These are phyloP conservation scores for Lipophrys pholis DNA, from an alignment of 2,113 vertebrate species.

Conservation along the genomic window DNA sequence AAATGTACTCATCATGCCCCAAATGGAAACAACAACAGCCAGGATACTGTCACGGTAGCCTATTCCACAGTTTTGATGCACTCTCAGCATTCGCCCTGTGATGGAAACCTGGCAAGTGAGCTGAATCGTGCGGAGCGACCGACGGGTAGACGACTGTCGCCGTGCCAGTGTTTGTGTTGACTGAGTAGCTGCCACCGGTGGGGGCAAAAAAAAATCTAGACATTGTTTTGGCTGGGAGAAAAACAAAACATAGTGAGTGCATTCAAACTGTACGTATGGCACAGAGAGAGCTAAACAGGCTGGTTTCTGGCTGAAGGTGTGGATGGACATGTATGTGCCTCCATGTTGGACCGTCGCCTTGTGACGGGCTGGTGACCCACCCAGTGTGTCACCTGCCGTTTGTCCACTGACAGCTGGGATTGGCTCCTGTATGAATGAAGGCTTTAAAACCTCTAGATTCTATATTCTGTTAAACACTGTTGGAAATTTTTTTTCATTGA, in stretches of 20 bases:
- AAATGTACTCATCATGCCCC: constrained; percentile 67
- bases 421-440: too few species aligned
- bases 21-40: constrained; percentile 33
- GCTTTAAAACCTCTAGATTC: too few species aligned
- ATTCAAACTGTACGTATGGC: not conserved
- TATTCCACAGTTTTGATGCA: constrained; percentile 65
- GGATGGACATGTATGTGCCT: too few species aligned
- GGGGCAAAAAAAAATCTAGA: constrained; percentile 40
- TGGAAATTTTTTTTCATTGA: too few species aligned
- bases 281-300: not conserved
- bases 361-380: too few species aligned
- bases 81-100: constrained; percentile 52
- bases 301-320: not conserved
- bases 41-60: constrained; percentile 67
- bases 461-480: too few species aligned
- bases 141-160: constrained; percentile 59
- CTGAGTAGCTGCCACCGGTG: constrained; percentile 62
- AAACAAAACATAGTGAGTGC: not conserved
- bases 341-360: too few species aligned
- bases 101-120: constrained; percentile 66
- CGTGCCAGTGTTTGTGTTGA: constrained; percentile 67
- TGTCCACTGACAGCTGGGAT: too few species aligned
- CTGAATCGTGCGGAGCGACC: constrained; percentile 35
- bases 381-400: too few species aligned
- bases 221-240: constrained; percentile 49